phyloP scores from a whole-genome alignment of 2,888 invertebrate species.

The Drosophila tripunctata region DNA sequence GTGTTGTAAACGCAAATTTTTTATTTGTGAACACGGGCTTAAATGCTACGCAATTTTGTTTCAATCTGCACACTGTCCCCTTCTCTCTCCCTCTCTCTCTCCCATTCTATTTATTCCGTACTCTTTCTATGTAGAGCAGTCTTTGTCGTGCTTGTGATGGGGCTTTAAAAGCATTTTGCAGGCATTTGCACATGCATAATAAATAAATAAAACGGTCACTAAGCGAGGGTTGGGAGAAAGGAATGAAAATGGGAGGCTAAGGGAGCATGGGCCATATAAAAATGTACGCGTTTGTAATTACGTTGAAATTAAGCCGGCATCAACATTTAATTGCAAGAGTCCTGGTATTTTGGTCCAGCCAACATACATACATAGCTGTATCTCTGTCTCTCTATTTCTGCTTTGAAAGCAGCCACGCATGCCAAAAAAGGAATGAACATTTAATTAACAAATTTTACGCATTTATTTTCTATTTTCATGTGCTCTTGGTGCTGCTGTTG shows the following conservation, averaged over 20 bases:
- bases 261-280: slow-evolving; percentile 56
- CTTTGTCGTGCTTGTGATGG: slow-evolving; percentile 22
- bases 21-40: slow-evolving; percentile 3
- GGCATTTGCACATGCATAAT: slow-evolving; percentile 74
- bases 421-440: slow-evolving; percentile 55
- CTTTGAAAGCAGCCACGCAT: slow-evolving; percentile 42
- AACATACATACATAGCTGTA: neutral
- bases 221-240: slow-evolving; percentile 21
- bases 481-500: slow-evolving; percentile 6
- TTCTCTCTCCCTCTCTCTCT: neutral
- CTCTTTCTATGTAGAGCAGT: neutral
- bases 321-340: slow-evolving; percentile 75
- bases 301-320: slow-evolving; percentile 73
- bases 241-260: neutral
- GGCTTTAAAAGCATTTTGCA: slow-evolving; percentile 54
- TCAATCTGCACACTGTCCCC: neutral
- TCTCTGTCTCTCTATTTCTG: neutral
- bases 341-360: slow-evolving; percentile 25
- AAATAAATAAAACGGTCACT: slow-evolving; percentile 50
- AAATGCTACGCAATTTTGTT: slow-evolving; percentile 1
- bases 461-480: slow-evolving; percentile 79
- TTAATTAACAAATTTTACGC: slow-evolving; percentile 79
- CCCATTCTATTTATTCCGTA: neutral
- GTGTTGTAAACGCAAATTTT: neutral
- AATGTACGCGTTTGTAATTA: slow-evolving; percentile 75